Conservation (phyloP, 2,113 vertebrate species). For the Phalacrocorax aristotelis region DNA sequence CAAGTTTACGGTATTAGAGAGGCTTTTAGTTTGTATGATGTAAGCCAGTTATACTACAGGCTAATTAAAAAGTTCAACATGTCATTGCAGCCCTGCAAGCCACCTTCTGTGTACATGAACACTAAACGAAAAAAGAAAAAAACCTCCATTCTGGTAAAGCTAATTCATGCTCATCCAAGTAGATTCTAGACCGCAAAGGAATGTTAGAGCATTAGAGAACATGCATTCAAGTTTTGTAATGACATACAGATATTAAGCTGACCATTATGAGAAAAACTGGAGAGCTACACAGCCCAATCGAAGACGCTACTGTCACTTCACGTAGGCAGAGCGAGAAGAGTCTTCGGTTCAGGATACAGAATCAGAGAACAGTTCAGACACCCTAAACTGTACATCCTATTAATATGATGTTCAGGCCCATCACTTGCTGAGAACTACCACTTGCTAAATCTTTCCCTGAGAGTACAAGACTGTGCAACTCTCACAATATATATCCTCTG, state of each 20-base stretch:
- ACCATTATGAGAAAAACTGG: neutral
- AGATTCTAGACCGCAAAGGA: neutral
- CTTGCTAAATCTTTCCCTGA: neutral
- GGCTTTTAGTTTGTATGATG: neutral
- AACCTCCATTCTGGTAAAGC: neutral
- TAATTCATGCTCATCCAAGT: neutral
- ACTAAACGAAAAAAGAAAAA: neutral
- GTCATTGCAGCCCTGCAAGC: neutral
- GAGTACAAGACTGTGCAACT: neutral
- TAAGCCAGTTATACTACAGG: neutral
- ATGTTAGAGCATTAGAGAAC: neutral
- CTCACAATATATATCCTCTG: neutral
- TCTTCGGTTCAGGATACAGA: neutral
- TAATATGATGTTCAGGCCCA: neutral
- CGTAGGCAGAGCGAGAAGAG: neutral
- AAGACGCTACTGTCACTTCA: neutral
- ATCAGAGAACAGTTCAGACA: neutral
- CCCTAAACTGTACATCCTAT: neutral
- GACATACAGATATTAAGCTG: neutral
- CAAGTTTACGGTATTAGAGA: neutral
- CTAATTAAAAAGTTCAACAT: neutral
- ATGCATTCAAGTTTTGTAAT: neutral
- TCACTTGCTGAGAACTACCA: neutral
- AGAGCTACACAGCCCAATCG: neutral
- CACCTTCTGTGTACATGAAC: neutral